These are phyloP conservation scores for Megastigmus dorsalis DNA, from an alignment of 2,888 invertebrate species.

Conservation along the genomic window DNA sequence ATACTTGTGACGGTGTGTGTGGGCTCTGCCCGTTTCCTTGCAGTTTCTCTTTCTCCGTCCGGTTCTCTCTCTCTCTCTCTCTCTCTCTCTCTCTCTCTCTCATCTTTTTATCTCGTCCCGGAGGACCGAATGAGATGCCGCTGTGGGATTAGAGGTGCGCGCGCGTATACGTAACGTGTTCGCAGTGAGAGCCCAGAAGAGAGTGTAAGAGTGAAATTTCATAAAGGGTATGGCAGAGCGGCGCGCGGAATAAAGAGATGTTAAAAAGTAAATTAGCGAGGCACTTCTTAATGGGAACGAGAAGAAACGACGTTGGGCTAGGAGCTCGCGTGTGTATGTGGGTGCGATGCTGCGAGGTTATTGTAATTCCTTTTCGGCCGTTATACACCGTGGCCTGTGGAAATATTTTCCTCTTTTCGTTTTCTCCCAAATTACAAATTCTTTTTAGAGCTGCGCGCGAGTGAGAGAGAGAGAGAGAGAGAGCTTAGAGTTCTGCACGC, in stretches of 20 bases:
- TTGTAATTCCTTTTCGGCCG: not conserved
- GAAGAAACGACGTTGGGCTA: not conserved
- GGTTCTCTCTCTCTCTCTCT: not conserved
- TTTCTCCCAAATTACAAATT: slow-evolving; percentile 5
- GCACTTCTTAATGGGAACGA: not conserved
- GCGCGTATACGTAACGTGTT: not conserved
- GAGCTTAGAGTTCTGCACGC: not conserved
- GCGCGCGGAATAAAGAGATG: slow-evolving; percentile 26
- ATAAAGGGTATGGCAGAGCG: slow-evolving; percentile 39
- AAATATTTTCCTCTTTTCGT: not conserved
- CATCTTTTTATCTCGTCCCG: not conserved
- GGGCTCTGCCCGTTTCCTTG: too few species aligned
- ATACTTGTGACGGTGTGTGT: too few species aligned
- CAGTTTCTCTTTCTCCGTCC: too few species aligned
- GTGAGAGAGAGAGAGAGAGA: too few species aligned
- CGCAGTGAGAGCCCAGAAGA: not conserved
- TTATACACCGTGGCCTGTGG: too few species aligned
- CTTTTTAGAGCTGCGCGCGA: too few species aligned
- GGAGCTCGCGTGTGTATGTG: slow-evolving; percentile 1
- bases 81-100: not conserved
- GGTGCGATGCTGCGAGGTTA: not conserved
- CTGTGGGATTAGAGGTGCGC: slow-evolving; percentile 14
- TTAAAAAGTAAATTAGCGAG: slow-evolving; percentile 49
- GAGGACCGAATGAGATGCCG: slow-evolving; percentile 15
- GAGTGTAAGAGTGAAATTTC: slow-evolving; percentile 42